These are phyloP conservation scores for Ptyas mucosa DNA, from an alignment of 2,113 vertebrate species.

Conservation along the genomic window DNA sequence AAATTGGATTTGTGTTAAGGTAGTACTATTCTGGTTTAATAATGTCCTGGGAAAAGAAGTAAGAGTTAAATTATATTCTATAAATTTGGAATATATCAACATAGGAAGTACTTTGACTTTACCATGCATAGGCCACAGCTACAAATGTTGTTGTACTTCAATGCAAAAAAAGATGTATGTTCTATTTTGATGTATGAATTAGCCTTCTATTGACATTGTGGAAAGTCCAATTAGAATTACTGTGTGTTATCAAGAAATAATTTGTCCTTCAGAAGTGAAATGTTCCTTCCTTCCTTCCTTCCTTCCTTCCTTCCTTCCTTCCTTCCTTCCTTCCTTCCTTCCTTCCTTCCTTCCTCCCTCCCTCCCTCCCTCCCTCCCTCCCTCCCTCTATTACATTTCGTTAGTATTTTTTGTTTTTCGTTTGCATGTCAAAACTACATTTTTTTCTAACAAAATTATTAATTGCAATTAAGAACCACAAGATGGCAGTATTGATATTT, in stretches of 20 bases:
- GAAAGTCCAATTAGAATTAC: neutral
- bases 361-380: neutral
- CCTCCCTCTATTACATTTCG: neutral
- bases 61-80: neutral
- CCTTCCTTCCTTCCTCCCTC: neutral
- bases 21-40: neutral
- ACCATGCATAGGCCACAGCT: neutral
- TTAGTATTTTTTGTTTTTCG: neutral
- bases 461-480: constrained; percentile 58
- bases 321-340: neutral
- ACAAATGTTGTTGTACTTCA: neutral
- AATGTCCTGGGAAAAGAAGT: neutral
- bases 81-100: neutral
- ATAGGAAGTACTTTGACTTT: neutral
- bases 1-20: neutral
- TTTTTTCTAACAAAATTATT: neutral
- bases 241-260: neutral
- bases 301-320: neutral
- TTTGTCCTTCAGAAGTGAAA: neutral
- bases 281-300: neutral
- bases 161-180: neutral
- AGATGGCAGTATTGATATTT: constrained; percentile 70
- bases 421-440: neutral
- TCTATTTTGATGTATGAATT: neutral
- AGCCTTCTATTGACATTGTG: neutral